Conservation (phyloP, 2,888 invertebrate species). For the Limulus polyphemus region DNA sequence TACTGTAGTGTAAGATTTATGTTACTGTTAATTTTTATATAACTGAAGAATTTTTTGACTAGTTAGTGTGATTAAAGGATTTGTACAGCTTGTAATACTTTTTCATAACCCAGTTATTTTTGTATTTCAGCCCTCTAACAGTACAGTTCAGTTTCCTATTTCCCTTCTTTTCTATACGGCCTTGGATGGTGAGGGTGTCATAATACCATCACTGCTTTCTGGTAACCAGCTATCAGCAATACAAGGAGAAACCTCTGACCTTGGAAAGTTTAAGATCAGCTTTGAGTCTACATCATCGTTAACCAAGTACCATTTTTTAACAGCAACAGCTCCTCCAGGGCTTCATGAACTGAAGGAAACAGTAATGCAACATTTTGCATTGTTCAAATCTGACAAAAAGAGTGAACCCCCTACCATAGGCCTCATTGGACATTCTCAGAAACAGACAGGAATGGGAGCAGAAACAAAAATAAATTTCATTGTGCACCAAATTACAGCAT, state of each 20-base stretch:
- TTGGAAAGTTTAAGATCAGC: conserved; percentile 50
- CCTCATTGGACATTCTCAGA: conserved; percentile 28
- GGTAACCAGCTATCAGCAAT: conserved; percentile 43
- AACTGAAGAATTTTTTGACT: too few species aligned
- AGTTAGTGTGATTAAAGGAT: too few species aligned
- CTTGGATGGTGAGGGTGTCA: conserved; percentile 46
- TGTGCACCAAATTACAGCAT: conserved; percentile 48
- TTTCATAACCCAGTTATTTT: too few species aligned
- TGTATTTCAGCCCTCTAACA: too few species aligned
- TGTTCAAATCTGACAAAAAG: conserved; percentile 39
- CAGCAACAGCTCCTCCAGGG: conserved; percentile 50
- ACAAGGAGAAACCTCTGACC: conserved; percentile 60
- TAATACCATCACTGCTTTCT: conserved; percentile 29
- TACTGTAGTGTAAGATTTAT: too few species aligned
- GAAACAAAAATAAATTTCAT: conserved; percentile 38
- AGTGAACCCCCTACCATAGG: conserved; percentile 35
- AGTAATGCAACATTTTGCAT: conserved; percentile 53
- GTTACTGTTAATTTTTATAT: too few species aligned
- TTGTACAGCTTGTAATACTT: too few species aligned
- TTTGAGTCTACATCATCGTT: conserved; percentile 33
- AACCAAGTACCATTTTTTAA: conserved; percentile 60
- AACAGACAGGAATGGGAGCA: conserved; percentile 17
- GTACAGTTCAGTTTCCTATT: conserved; percentile 35
- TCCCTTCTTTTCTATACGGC: conserved; percentile 70
- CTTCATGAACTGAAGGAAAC: conserved; percentile 61